Evolutionary conservation across 2,113 vertebrate genomes (phyloP), one percentile per base, ranked within the genome.

Genomic region (Pongo pygmaeus): DNA sequence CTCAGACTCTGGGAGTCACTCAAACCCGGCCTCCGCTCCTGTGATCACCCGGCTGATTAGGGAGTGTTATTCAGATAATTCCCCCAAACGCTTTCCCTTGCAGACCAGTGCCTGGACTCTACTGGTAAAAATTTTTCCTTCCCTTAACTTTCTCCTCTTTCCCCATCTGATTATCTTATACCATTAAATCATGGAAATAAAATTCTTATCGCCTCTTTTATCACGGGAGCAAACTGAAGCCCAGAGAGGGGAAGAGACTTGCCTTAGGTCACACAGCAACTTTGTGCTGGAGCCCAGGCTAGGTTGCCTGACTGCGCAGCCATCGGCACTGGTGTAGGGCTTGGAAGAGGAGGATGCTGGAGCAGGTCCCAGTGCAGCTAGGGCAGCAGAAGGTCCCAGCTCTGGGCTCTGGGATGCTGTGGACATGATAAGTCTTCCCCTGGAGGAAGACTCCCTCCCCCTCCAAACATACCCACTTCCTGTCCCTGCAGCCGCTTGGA

Each of bases 381-480:
- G 64, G 83, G 16, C 43, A 79, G 20, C 48, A 27, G 43, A 84
- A 67, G 72, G 55, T 38, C 18, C 18, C 9, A 6, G 59, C 74
- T 20, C 52, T 69, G 61, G 40, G 57, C 32, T 81, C 50, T 23
- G 2, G 50, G 59, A 32, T 11, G 27, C 88, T 55, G 3, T 1
- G 0, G 30, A 40, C 43, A 20, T 5, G 35, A 2, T 50, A 59
- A 69, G 61, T 32, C 61, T 64, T 32, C 61, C 27, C 27, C 75
- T 13, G 32, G 40, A 32, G 30, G 13, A 77, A 67, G 64, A 52
- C 72, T 38, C 78, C 32, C 20, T 70, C 32, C 61, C 25, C 55
- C 52, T 70, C 40, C 78, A 67, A 93, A 78, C 61, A 67, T 22
- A 59, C 81, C 96, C 52, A 52, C 74, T 97, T 96, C 97, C 96